Evolutionary conservation across 2,888 invertebrate species (phyloP), one percentile per base, ranked within the genome.

Genomic region (Rutpela maculata): DNA sequence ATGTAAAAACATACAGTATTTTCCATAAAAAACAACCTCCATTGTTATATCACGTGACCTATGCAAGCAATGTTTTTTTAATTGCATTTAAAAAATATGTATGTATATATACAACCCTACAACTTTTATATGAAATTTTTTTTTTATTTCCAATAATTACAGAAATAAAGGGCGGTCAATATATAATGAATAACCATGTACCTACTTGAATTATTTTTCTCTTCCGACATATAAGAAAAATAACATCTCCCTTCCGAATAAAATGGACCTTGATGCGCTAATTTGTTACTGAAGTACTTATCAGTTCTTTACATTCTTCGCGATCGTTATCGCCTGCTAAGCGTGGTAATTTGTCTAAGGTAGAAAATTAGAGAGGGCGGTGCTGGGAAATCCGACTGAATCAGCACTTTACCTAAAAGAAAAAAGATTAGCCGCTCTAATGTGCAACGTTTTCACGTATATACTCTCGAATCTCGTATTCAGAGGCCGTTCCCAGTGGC

Each of bases 321-420:
- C 84, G 88, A 87, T 88, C 88, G 88, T 89, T 89, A 88, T 88
- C 88, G 86, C 85, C 84, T 83, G 83, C 84, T 86, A 87, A 87
- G 85, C 84, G 74, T 38, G 15, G 87, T 86, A 86, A 89, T 89
- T 89, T 89, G 88, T 89, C 89, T 87, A 86, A 83, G 84, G 85
- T 78, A 83, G 85, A 83, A 87, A 85, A 87, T 85, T 86, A 84
- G 84, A 84, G 79, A 85, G 84, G 88, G 87, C 86, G 87, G 84
- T 78, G 82, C 84, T 77, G 78, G 77, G 82, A 74, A 85, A 86
- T 85, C 84, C 81, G 79, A 78, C 84, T 82, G 86, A 86, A 86
- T 88, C 88, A 88, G 88, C 88, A 87, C 86, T 86, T 86, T 87
- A 85, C 82, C 82, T 78, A 57, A 56, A 84, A 81, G 83, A 82